Conservation (phyloP, 35 echinoderm and acorn worm genomes). For the Ophioderma brevispina region DNA sequence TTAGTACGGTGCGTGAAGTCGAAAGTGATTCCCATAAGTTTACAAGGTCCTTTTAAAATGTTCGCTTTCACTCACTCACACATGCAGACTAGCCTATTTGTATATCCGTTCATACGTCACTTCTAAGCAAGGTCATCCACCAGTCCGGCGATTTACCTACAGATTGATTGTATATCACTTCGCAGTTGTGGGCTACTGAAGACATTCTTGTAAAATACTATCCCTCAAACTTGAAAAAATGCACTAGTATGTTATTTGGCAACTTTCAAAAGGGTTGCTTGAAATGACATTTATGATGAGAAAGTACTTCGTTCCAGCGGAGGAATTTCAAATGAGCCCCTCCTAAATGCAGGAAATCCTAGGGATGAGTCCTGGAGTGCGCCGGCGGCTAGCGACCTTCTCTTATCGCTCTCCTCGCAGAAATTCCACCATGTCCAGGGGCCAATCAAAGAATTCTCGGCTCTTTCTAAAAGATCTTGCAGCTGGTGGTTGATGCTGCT, state of each 20-base stretch:
- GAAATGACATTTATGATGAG: neutral
- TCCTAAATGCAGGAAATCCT: neutral
- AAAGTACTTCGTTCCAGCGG: neutral
- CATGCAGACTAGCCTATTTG: too few species aligned
- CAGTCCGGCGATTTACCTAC: neutral
- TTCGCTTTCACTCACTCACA: too few species aligned
- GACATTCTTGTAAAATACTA: neutral
- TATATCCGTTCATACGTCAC: too few species aligned
- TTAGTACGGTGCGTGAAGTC: too few species aligned
- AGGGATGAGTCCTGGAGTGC: neutral
- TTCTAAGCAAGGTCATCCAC: neutral
- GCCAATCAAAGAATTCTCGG: neutral
- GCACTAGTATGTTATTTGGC: neutral
- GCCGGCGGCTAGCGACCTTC: neutral
- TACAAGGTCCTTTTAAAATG: too few species aligned
- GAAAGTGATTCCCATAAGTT: too few species aligned
- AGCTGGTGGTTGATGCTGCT: slow-evolving; percentile 75
- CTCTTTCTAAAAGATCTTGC: slow-evolving; percentile 55
- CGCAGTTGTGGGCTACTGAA: neutral
- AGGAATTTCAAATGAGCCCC: neutral
- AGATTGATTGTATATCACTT: neutral
- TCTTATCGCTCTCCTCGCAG: neutral
- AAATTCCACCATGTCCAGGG: neutral
- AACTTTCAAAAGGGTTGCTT: neutral
- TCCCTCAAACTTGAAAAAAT: too few species aligned